phyloP scores from a whole-genome alignment of 2,113 vertebrate species.

The Rhineura floridana region DNA sequence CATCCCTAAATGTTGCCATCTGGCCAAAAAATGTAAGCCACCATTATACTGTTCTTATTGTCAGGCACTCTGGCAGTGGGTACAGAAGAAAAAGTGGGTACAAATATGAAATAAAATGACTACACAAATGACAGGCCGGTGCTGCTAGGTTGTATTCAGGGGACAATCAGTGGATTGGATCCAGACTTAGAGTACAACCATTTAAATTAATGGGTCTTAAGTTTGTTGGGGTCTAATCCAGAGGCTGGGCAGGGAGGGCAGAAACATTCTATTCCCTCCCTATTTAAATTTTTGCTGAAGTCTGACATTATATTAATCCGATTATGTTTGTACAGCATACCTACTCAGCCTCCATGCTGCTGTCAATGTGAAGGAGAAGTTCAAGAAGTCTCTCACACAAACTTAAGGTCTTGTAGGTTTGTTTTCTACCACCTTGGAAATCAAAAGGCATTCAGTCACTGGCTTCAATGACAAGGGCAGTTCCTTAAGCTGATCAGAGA shows the following conservation, averaged over 20 bases:
- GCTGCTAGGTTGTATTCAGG: background rate
- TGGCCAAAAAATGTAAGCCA: too few relatives aligned
- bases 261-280: background rate
- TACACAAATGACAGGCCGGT: background rate
- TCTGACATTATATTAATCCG: background rate
- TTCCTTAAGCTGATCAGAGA: constrained; percentile 22
- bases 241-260: too few relatives aligned
- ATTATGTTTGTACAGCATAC: background rate
- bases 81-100: too few relatives aligned
- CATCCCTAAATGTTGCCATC: too few relatives aligned
- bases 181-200: too few relatives aligned
- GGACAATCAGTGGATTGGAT: background rate
- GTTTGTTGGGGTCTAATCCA: too few relatives aligned
- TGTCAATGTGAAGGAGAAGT: constrained; percentile 27
- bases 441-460: background rate
- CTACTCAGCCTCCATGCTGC: background rate
- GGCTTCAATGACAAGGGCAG: constrained; percentile 22
- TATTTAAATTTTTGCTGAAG: background rate
- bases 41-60: too few relatives aligned
- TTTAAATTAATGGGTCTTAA: too few relatives aligned
- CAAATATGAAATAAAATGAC: too few relatives aligned
- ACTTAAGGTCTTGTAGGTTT: background rate
- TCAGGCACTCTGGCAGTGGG: too few relatives aligned
- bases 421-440: background rate
- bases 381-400: constrained; percentile 54